Base-by-base conservation (phyloP, 2,888 invertebrate genomes). In the Andrena minutula region DNA sequence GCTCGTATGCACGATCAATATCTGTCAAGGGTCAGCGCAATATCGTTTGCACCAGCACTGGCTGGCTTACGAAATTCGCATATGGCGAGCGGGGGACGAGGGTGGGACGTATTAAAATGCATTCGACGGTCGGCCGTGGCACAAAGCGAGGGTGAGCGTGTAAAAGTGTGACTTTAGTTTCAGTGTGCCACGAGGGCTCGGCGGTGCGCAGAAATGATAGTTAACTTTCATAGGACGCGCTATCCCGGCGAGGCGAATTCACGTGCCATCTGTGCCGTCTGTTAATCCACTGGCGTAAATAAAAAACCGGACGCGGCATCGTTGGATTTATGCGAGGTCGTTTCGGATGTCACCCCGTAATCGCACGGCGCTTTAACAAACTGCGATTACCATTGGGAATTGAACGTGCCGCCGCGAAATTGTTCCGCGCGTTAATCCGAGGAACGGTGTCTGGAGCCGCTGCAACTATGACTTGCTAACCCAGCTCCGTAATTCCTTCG, bases 51-150 rank as follows among this genome's bases (percentile, higher is more conserved):
- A 20, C 58, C 26, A 51, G 6, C 28, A 10, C 10, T 32, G 35
- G 26, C 75, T 53, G 73, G 80, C 83, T 77, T 61, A 49, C 63
- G 69, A 79, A 74, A 74, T 73, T 69, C 78, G 69, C 83, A 80
- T 82, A 86, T 83, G 86, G 87, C 83, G 66, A 71, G 51, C 76
- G 66, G 79, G 26, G 64, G 84, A n/a, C 30, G 79, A 75, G 78
- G 79, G 82, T 86, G 83, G 70, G 84, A 82, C 64, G 83, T 83
- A 89, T 91, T 89, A 90, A 89, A 90, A 89, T 86, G 86, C 87
- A 88, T 84, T 76, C 66, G 75, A 64, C 72, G 78, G 2, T 51
- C 49, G 10, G 4, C 20, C 70, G 49, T 65, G 68, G 66, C 28
- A 28, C 69, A 56, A 63, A 35, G 47, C 51, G 73, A 74, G 78